Percentiles rank a stretch among this genome's conserved stretches.
Conservation (phyloP, 2,113 vertebrate genomes). For the Aplodontia rufa region DNA sequence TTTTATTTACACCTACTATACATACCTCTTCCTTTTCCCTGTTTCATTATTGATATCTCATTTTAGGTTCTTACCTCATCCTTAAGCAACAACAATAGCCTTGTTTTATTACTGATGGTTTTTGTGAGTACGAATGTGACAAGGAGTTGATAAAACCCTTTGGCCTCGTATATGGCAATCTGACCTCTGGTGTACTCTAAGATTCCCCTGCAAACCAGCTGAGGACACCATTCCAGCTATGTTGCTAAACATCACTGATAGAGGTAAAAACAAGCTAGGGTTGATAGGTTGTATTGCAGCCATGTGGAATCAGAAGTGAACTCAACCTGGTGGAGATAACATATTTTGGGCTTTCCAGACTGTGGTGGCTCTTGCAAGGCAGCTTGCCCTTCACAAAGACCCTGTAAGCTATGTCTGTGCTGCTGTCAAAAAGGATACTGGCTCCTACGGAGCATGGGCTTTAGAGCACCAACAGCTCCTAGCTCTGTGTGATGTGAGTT, state of each 20-base stretch:
- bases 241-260: background rate
- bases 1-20: background rate
- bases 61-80: background rate
- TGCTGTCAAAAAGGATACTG: background rate
- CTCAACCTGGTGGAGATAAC: background rate
- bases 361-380: background rate
- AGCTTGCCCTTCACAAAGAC: background rate
- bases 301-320: background rate
- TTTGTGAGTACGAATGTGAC: background rate
- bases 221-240: background rate
- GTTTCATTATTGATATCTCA: background rate
- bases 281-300: background rate
- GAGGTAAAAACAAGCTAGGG: background rate
- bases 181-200: background rate
- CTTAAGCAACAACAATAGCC: background rate
- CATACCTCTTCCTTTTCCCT: background rate
- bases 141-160: background rate
- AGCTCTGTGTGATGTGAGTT: background rate
- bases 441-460: background rate
- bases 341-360: background rate
- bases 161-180: background rate
- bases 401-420: background rate
- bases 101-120: background rate
- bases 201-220: background rate
- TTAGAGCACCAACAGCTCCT: background rate